Base-by-base conservation (phyloP, 1,140 invertebrate species). In the Latrodectus geometricus region DNA sequence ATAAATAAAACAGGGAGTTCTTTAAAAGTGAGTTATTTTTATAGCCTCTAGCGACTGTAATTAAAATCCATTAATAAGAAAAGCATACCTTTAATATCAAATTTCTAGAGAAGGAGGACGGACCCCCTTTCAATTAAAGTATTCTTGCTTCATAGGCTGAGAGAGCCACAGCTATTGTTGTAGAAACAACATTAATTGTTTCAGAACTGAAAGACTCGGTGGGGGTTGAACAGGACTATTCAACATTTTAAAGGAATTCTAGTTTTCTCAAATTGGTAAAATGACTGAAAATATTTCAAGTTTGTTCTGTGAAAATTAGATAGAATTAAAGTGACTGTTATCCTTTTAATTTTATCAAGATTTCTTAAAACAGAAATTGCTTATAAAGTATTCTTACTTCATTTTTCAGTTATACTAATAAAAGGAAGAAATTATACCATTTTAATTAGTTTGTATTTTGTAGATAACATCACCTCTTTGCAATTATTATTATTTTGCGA, bases 11-110 rank as follows among this genome's bases (percentile, higher is more conserved):
- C 75, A 77, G 73, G 23, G 73, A 70, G 70, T 78, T 78, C 72
- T 78, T 86, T 77, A 70, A 86, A 78, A 86, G 48, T 78, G 75
- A 86, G 75, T 72, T 74, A 86, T 77, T 86, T 86, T 86, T 78
- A 86, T 86, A 78, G 75, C 83, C 52, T 72, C 20, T 21, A 23
- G 83, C 17, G 65, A 54, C 50, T 86, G 75, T 86, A 86, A 86
- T 86, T 78, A 86, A 86, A 86, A 78, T 86, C 83, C 83, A 86
- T 86, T 86, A 86, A 86, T 77, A 86, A 49, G 74, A 70, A 75
- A 77, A 77, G 68, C 83, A 86, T 69, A 61, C 73, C 68, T 78
- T 86, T 77, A 86, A 78, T 86, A 77, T 78, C 66, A 77, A 86
- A 65, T 68, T 61, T 61, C 69, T 17, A 11, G 35, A 68, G 14